Percentiles rank a stretch among this genome's conserved stretches.
These are phyloP conservation scores for Pseudochaenichthys georgianus DNA, from an alignment of 2,797 vertebrate species.

Conservation along the genomic window DNA sequence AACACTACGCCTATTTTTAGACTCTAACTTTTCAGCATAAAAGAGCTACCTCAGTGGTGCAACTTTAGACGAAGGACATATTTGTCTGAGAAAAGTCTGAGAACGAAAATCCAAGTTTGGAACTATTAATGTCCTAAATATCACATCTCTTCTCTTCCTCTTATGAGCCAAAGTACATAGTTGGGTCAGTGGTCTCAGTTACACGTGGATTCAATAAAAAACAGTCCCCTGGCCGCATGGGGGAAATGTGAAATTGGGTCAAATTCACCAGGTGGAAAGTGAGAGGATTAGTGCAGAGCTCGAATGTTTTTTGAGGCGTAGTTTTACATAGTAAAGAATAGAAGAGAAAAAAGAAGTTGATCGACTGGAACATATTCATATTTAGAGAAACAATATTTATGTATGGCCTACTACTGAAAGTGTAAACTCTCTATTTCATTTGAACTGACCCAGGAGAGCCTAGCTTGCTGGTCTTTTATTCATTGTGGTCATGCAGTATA, in stretches of 20 bases:
- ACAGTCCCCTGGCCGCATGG: conserved; percentile 61
- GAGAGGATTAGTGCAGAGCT: conserved; percentile 79
- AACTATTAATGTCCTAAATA: conserved; percentile 72
- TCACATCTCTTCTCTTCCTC: conserved; percentile 61
- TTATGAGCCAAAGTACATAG: conserved; percentile 72
- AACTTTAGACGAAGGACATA: conserved; percentile 55
- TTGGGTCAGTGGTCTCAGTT: conserved; percentile 79
- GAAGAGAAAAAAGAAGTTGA: conserved; percentile 74
- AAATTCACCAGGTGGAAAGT: conserved; percentile 85
- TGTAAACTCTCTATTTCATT: conserved; percentile 76
- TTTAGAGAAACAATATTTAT: conserved; percentile 83
- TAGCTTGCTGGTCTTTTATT: conserved; percentile 73
- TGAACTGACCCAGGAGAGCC: conserved; percentile 74
- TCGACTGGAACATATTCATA: conserved; percentile 77
- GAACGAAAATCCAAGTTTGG: conserved; percentile 70
- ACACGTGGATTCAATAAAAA: conserved; percentile 83
- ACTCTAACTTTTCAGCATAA: conserved; percentile 60
- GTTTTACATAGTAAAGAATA: conserved; percentile 84
- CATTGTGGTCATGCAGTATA: conserved; percentile 73
- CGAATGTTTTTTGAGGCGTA: conserved; percentile 78
- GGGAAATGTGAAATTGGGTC: conserved; percentile 85
- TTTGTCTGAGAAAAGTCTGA: conserved; percentile 60
- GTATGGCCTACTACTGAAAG: conserved; percentile 68
- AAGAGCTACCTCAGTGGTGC: conserved; percentile 58
- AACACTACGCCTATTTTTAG: conserved; percentile 75